Evolutionary conservation across 1,140 invertebrate genomes (phyloP), one percentile per base, ranked within the genome.

Genomic region (Teleogryllus occipitalis): DNA sequence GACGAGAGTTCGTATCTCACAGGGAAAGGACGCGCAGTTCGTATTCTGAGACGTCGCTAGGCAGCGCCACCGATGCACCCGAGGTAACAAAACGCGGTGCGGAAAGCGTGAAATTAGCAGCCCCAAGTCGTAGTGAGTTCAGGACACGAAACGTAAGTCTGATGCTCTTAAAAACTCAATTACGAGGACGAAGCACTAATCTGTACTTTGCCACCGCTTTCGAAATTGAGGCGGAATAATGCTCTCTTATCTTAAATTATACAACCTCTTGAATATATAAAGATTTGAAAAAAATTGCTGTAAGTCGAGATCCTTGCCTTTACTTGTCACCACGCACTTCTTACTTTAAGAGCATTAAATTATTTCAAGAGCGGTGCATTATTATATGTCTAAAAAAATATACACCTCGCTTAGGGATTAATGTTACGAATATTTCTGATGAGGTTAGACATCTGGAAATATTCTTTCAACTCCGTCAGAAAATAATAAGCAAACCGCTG

Each of bases 31-130:
- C 27, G 1, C 5, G 27, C 27, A 39, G 27, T 39, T 2, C 27
- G 27, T 39, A 39, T 39, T 39, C 27, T 39, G 27, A 39, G 27
- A 39, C 5, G 27, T 39, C 27, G 27, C 27, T 39, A 39, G 27
- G 27, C 27, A 18, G 54, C 54, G 54, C 10, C 18, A 18, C 54
- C 54, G 10, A 65, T 65, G 54, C 18, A 65, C 18, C 54, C 54
- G 54, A 65, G 54, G 54, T 65, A 65, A 65, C 54, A 65, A 65
- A 65, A 18, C 54, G 18, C 54, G 54, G 18, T 14, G 54, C 54
- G 54, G 54, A 65, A 65, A 65, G 54, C 54, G 54, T 65, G 54
- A 65, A 65, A 65, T 65, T 65, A 65, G 18, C 54, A 65, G 54
- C 54, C 10, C 54, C 54, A 65, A 65, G 54, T 65, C 54, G 54